phyloP scores from a whole-genome alignment of 2,113 vertebrate genomes.

The Empidonax alnorum region DNA sequence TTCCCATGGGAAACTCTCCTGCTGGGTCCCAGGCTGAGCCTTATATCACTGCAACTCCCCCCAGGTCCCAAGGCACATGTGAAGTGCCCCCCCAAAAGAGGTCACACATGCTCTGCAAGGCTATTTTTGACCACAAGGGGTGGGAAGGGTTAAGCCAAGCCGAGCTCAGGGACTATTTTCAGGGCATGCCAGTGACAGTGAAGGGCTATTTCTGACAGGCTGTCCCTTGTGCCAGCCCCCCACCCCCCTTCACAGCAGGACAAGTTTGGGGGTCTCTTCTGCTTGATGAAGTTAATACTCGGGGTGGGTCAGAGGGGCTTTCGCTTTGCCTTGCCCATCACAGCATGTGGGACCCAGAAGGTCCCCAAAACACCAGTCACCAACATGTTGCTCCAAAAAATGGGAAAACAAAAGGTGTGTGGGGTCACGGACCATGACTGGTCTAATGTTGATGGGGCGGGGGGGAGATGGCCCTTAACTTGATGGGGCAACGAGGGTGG shows the following conservation, averaged over 20 bases:
- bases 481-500: fast-evolving
- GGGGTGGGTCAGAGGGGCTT: neutral
- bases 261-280: neutral
- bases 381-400: neutral
- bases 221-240: neutral
- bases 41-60: neutral
- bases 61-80: neutral
- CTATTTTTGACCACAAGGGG: neutral
- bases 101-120: neutral
- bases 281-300: neutral
- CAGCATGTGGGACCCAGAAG: neutral
- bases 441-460: fast-evolving
- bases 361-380: neutral
- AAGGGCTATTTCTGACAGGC: slow-evolving; percentile 38
- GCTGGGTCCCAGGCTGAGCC: neutral
- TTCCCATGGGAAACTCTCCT: neutral
- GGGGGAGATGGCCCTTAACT: neutral
- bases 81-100: neutral
- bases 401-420: neutral
- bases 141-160: slow-evolving; percentile 45
- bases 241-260: neutral
- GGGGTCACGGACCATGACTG: fast-evolving
- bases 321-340: fast-evolving
- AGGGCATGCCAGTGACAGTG: neutral
- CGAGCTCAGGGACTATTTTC: slow-evolving; percentile 49